Evolutionary conservation across 2,888 invertebrate species (phyloP), one percentile per base, ranked within the genome.

Genomic region (Papilio protenor): DNA sequence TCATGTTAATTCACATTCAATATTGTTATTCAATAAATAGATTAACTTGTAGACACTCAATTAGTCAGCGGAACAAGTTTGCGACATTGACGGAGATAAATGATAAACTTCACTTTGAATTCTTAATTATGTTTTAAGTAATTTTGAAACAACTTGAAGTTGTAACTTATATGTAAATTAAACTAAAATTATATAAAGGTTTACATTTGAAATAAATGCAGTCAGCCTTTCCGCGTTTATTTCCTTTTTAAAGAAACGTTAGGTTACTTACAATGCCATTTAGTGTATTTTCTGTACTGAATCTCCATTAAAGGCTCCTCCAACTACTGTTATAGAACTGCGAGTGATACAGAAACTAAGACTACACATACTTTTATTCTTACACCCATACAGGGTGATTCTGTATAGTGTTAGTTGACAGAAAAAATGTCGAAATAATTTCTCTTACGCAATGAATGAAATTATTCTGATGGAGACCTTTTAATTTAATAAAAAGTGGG

Each of bases 31-130:
- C n/a, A 59, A 27, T 72, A 73, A 73, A 59, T 23, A 66, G 73
- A 73, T 77, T 77, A 73, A 52, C 52, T 77, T 66, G 45, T 61
- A 45, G 52, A 55, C 27, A 23, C 49, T 45, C 23, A 70, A 71
- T 76, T 71, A 59, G 59, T 45, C 27, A 59, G 23, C 64, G 66
- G 23, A 66, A 52, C 77, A 72, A 75, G 33, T 27, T 66, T 47
- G 49, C 18, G 73, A 64, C 66, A 77, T 77, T 55, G 73, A 64
- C 52, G 10, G 71, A 49, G 72, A 77, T 55, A 52, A 72, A 72
- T 64, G 33, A 64, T n/a, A 64, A 77, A 77, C 64, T 61, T 21
- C 16, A 40, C 61, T 73, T 55, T 64, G 61, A 77, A 73, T 77
- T 72, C 61, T 49, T 71, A 61, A 64, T 76, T 33, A 52, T 45